These are phyloP conservation scores for Phalacrocorax brasilianus DNA, from an alignment of 2,113 vertebrate species.

Conservation along the genomic window DNA sequence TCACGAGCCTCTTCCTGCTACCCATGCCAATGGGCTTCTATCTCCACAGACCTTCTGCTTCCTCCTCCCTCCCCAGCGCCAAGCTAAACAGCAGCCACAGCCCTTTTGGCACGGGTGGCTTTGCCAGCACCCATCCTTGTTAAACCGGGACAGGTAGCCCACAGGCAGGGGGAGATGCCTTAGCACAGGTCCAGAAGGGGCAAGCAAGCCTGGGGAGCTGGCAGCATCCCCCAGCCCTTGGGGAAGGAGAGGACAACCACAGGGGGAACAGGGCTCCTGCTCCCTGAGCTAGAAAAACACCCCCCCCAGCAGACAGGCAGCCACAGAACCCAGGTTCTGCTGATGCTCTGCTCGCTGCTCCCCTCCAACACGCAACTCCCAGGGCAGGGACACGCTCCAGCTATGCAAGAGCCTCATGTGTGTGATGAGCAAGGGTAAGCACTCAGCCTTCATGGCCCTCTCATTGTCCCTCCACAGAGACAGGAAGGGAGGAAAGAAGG, in stretches of 20 bases:
- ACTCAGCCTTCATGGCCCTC: not conserved
- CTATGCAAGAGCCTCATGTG: accelerated
- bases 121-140: not conserved
- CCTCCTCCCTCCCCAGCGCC: constrained; percentile 66
- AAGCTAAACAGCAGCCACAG: constrained; percentile 67
- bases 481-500: not conserved
- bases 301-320: not conserved
- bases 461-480: not conserved
- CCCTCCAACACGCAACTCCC: accelerated
- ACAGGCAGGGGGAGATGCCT: not conserved
- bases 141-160: not conserved
- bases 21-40: constrained; percentile 52
- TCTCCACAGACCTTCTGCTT: constrained; percentile 78
- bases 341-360: not conserved
- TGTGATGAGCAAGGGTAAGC: not conserved
- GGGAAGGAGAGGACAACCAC: not conserved
- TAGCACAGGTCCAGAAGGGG: not conserved
- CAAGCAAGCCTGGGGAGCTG: not conserved
- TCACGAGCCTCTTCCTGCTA: constrained; percentile 68
- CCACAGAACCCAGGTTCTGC: not conserved
- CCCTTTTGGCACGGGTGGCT: not conserved
- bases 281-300: not conserved
- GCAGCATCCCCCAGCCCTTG: not conserved
- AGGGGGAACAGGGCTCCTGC: not conserved
- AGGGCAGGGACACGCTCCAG: not conserved